Evolutionary conservation across 2,888 invertebrate genomes (phyloP), one percentile per base, ranked within the genome.

Genomic region (Cryptocheilus praepositus): DNA sequence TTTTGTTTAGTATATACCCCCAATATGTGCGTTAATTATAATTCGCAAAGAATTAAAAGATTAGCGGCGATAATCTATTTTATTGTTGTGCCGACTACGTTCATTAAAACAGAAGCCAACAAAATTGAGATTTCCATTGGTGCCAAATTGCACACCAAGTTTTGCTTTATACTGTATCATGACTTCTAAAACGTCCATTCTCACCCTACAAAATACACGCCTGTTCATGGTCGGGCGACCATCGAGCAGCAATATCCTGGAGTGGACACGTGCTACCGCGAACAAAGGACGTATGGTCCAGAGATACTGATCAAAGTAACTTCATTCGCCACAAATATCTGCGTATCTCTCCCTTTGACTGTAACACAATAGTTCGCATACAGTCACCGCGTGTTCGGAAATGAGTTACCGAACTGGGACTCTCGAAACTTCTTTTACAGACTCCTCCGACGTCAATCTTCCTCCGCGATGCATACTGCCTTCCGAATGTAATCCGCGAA

Each of bases 211-310:
- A 73, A 78, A 72, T 69, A 68, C 71, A 73, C 66, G 64, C 15
- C 3, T 16, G 16, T 16, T 49, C 49, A 49, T 79, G 77, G 76
- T 70, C 71, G 64, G 71, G 36, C 73, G 64, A 70, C 78, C 75
- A 79, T 81, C 81, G 79, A 83, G 83, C 78, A 80, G 79, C 81
- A 77, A 82, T 82, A 81, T 82, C 82, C 82, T 81, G 78, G 59
- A 76, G 77, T 70, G 76, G 79, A 79, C 82, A 81, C 83, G 83
- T 82, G 83, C 80, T 76, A 71, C 64, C 73, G 49, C 68, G 73
- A 68, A 79, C 79, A 79, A 79, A 79, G 79, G 61, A 53, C 45
- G 73, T 72, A 71, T 69, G 70, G 74, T 77, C 73, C 71, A 69
- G 71, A 67, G 79, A 79, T 79, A 79, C 68, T 70, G 79, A 79